phyloP scores from a whole-genome alignment of 2,888 invertebrate species.

The Epinotia brunnichana region DNA sequence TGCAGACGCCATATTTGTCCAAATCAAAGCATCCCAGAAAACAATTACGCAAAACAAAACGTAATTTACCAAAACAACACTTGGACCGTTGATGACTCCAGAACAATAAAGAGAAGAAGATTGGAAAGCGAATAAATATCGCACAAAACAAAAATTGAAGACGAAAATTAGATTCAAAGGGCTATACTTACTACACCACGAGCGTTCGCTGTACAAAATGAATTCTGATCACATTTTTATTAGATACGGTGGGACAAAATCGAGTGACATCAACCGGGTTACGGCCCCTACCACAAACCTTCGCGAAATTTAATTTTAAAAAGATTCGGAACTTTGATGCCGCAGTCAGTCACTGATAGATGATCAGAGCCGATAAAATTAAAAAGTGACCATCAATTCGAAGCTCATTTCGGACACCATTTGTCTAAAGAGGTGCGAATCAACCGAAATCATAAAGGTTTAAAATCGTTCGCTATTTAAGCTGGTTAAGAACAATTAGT shows the following conservation, averaged over 20 bases:
- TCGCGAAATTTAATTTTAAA: neutral
- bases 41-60: slow-evolving; percentile 23
- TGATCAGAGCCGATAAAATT: slow-evolving; percentile 12
- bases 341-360: neutral
- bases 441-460: neutral
- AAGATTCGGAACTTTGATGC: neutral
- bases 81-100: slow-evolving; percentile 44
- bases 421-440: neutral
- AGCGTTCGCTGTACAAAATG: slow-evolving; percentile 63
- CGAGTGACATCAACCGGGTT: slow-evolving; percentile 47
- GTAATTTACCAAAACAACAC: slow-evolving; percentile 43
- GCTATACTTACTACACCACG: slow-evolving; percentile 59
- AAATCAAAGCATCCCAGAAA: slow-evolving; percentile 3
- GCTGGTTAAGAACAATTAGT: no score
- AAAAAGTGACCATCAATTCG: neutral
- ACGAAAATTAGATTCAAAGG: slow-evolving; percentile 68
- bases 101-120: slow-evolving; percentile 45
- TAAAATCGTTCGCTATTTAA: neutral
- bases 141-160: slow-evolving; percentile 45
- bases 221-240: slow-evolving; percentile 68
- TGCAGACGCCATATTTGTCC: neutral
- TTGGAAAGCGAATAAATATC: slow-evolving; percentile 46
- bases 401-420: neutral
- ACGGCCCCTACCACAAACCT: slow-evolving; percentile 20
- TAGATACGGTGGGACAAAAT: slow-evolving; percentile 44